Conservation (phyloP, 2,113 vertebrate species). For the Syrrhaptes paradoxus region DNA sequence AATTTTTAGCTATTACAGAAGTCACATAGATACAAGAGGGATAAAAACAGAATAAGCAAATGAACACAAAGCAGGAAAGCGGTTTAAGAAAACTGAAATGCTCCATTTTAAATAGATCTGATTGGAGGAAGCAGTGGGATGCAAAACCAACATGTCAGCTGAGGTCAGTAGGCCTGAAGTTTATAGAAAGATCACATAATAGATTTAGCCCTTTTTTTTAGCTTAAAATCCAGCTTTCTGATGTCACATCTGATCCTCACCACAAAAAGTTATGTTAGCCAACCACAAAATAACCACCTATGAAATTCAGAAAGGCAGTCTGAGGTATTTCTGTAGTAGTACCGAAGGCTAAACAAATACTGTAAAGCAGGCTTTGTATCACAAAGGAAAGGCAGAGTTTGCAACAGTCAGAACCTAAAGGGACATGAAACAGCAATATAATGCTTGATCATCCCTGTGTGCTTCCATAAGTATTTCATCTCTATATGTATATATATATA, state of each 20-base stretch:
- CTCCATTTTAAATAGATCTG: neutral
- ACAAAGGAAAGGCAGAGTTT: neutral
- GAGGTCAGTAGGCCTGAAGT: constrained; percentile 4
- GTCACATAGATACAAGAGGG: neutral
- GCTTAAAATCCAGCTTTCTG: constrained; percentile 17
- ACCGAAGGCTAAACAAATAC: constrained; percentile 18
- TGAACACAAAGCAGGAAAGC: neutral
- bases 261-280: neutral
- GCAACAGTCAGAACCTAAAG: neutral
- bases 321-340: neutral
- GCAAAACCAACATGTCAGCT: constrained; percentile 7
- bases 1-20: neutral
- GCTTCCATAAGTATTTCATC: neutral
- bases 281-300: constrained; percentile 53
- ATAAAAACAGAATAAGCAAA: neutral
- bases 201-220: neutral
- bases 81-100: neutral
- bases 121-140: neutral
- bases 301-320: neutral
- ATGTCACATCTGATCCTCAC: constrained; percentile 1
- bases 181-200: neutral
- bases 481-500: neutral
- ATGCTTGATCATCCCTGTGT: neutral
- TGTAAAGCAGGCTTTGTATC: neutral
- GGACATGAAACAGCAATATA: neutral